Percentiles rank a stretch among this genome's conserved stretches.
Evolutionary conservation across 2,888 invertebrate species (phyloP).

Genomic region (Caenorhabditis afra): DNA sequence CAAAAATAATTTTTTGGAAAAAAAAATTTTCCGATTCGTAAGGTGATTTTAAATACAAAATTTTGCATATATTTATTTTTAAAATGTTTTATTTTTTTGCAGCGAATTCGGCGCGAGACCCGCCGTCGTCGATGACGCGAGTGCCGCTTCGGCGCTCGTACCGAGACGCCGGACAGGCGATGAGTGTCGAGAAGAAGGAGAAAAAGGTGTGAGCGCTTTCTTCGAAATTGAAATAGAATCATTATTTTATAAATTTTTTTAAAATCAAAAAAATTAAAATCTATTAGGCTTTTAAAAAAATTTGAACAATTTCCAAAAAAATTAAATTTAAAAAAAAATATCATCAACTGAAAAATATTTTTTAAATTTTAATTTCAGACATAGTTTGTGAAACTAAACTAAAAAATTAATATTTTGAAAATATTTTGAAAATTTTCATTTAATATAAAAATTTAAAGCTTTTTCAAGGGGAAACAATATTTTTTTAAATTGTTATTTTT

Average conservation of each 20-base stretch:
- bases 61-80: too few relatives aligned
- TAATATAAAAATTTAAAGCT: conserved; percentile 12
- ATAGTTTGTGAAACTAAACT: too few relatives aligned
- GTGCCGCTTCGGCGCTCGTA: conserved; percentile 62
- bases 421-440: not conserved
- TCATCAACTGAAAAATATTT: too few relatives aligned
- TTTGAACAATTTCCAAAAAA: not conserved
- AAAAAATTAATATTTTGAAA: too few relatives aligned
- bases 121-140: conserved; percentile 50
- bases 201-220: conserved; percentile 63
- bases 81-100: conserved; percentile 17
- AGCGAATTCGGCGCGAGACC: conserved; percentile 62
- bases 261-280: not conserved
- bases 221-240: too few relatives aligned
- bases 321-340: conserved; percentile 3
- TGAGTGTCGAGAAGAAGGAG: conserved; percentile 62
- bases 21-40: too few relatives aligned
- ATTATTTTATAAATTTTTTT: not conserved
- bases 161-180: conserved; percentile 60
- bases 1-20: too few relatives aligned
- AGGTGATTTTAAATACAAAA: too few relatives aligned
- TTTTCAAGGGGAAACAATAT: too few relatives aligned
- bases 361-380: too few relatives aligned
- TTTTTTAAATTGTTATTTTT: too few relatives aligned
- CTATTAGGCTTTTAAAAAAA: not conserved